Conservation (phyloP, 2,113 vertebrate species). For the Sceloporus tristichus region DNA sequence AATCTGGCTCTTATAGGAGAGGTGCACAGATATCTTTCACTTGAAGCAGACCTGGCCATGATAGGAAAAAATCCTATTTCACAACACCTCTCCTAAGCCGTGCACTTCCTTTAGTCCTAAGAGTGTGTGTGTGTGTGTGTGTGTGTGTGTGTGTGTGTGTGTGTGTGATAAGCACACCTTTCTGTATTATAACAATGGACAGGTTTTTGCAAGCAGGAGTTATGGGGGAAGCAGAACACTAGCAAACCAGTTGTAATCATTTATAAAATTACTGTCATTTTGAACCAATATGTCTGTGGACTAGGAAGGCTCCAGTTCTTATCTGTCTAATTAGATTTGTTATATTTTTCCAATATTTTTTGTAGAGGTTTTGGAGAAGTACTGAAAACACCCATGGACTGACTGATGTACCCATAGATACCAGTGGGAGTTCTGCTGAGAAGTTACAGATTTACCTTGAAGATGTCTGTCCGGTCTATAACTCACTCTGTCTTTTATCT, state of each 20-base stretch:
- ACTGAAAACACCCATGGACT: too few species aligned
- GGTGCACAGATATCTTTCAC: neutral
- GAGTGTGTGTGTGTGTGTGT: too few species aligned
- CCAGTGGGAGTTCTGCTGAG: neutral
- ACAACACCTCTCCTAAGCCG: neutral
- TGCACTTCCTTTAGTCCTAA: neutral
- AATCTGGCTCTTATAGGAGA: neutral
- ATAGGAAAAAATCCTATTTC: neutral
- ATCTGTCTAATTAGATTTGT: neutral
- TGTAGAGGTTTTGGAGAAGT: neutral
- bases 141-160: too few species aligned
- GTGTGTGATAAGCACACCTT: too few species aligned
- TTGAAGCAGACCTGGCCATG: neutral
- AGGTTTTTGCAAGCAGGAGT: neutral
- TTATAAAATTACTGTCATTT: neutral
- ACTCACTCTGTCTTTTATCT: neutral
- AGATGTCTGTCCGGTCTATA: neutral
- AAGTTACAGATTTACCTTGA: neutral
- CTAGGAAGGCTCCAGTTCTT: neutral
- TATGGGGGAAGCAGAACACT: neutral
- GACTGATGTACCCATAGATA: neutral
- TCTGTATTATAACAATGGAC: neutral
- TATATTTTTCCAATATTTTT: too few species aligned
- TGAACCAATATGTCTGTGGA: neutral
- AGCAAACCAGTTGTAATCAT: neutral